Evolutionary conservation across 2,888 invertebrate genomes (phyloP), one percentile per base, ranked within the genome.

Genomic region (Listrodromus nycthemerus): DNA sequence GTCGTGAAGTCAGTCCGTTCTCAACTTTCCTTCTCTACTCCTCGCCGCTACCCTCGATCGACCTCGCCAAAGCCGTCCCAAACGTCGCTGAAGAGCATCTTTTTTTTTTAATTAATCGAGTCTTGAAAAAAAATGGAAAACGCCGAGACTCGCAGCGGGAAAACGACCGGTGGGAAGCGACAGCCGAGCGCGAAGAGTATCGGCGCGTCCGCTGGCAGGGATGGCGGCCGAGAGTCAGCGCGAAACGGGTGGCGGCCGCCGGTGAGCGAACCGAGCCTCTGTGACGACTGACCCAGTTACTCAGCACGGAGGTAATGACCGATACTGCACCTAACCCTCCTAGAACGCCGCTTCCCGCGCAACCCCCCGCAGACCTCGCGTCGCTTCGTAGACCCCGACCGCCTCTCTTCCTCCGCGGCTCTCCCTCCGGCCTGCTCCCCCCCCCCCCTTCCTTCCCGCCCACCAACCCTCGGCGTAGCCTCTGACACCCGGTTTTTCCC

Each of bases 251-350:
- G 70, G 84, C 82, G 76, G 65, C 50, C 67, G 79, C 87, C 90
- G 89, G 90, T 89, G 89, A 90, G 90, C 89, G 89, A 89, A 91
- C 89, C 91, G 91, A 89, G 91, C 90, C 90, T 91, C 91, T 91
- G 91, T 91, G 93, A 92, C 93, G 93, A 93, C 93, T 93, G 93
- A 93, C 93, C 93, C 89, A 93, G 92, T 93, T 93, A 92, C 91
- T 91, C 90, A 89, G 86, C 88, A 82, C 89, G 92, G 92, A 93
- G 93, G 93, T 93, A 93, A 93, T 93, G 93, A 93, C 93, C 93
- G 93, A 93, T 93, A 93, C 93, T 91, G 90, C 92, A 91, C 91
- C 92, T 91, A 92, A 91, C 92, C 91, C 92, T 91, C 92, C 90
- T 88, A 88, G 87, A 88, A 81, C 85, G 80, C 74, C 85, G 4